Conservation (phyloP, 2,797 vertebrate genomes). For the Nyctalus aviator region DNA sequence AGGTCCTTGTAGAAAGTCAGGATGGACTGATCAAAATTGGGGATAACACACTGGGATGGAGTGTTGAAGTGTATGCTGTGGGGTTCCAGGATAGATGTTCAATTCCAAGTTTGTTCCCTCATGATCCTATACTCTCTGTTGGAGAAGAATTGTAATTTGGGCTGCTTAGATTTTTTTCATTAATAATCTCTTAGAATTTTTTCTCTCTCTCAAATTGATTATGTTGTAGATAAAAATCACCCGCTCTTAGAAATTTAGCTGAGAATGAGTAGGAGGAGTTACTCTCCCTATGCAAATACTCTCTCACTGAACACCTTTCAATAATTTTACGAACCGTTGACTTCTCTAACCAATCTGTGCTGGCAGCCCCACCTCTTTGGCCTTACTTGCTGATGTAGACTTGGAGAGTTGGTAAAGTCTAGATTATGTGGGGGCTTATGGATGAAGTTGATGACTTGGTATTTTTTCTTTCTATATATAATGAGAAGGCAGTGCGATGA, state of each 20-base stretch:
- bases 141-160: neutral
- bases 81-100: neutral
- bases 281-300: neutral
- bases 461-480: neutral
- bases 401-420: neutral
- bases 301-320: neutral
- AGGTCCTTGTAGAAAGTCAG: neutral
- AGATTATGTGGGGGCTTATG: neutral
- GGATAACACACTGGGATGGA: neutral
- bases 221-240: neutral
- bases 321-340: neutral
- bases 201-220: neutral
- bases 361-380: neutral
- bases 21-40: neutral
- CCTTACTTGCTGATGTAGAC: neutral
- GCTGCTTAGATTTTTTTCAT: neutral
- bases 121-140: neutral
- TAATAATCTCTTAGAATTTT: neutral
- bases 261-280: neutral
- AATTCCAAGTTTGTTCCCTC: neutral
- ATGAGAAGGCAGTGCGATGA: neutral
- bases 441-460: neutral
- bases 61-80: neutral
- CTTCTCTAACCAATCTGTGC: neutral
- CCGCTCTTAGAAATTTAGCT: neutral